Evolutionary conservation across 2,797 vertebrate species (phyloP).

Genomic region (Pteronotus mesoamericanus): DNA sequence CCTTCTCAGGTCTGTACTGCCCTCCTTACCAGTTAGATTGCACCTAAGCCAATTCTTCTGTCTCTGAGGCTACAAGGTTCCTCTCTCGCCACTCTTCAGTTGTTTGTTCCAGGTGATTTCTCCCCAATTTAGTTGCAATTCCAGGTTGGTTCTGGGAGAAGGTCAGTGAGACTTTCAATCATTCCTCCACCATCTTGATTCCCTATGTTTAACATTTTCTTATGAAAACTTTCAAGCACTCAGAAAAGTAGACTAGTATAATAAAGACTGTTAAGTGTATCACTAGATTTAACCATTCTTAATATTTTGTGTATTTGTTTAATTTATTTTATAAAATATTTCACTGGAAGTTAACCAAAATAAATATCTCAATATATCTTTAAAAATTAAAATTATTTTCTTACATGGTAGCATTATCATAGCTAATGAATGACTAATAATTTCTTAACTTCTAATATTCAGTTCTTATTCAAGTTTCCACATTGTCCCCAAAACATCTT

Average conservation of each 20-base stretch:
- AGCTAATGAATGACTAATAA: neutral
- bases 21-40: too few species aligned
- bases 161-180: too few species aligned
- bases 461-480: neutral
- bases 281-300: neutral
- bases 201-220: slow-evolving; percentile 1
- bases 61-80: too few species aligned
- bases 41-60: too few species aligned
- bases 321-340: neutral
- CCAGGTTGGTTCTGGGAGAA: too few species aligned
- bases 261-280: neutral
- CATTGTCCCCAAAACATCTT: neutral
- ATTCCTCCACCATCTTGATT: too few species aligned
- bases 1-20: too few species aligned
- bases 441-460: neutral
- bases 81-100: too few species aligned
- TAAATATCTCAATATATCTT: neutral
- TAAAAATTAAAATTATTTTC: slow-evolving; percentile 2
- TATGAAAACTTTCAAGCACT: neutral
- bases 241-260: neutral
- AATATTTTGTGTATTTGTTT: neutral
- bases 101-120: too few species aligned
- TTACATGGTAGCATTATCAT: neutral
- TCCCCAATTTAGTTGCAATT: too few species aligned
- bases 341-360: neutral